phyloP scores from a whole-genome alignment of 2,888 invertebrate genomes.

The Xestia c-nigrum region DNA sequence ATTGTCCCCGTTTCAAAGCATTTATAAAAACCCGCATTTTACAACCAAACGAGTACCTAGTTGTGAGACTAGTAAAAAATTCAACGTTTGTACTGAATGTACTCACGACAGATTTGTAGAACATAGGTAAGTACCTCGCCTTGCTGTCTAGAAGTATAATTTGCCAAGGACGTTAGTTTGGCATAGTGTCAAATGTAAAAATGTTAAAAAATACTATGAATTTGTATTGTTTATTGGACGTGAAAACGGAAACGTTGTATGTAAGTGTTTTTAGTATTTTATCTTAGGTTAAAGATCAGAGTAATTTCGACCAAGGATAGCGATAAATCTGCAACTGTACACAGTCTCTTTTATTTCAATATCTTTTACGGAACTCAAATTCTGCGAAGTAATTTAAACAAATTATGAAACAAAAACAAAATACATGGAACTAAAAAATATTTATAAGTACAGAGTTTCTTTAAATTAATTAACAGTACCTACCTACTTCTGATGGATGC shows the following conservation, averaged over 20 bases:
- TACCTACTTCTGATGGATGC: background rate
- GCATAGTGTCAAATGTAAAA: conserved; percentile 80
- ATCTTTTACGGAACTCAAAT: conserved; percentile 22
- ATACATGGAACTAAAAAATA: background rate
- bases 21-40: conserved; percentile 33
- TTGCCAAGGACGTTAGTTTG: conserved; percentile 81
- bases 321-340: conserved; percentile 29
- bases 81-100: conserved; percentile 22
- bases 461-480: background rate
- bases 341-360: conserved; percentile 15
- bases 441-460: background rate
- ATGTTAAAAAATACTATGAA: conserved; percentile 68
- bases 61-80: conserved; percentile 26
- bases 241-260: conserved; percentile 50
- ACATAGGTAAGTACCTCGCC: conserved; percentile 70
- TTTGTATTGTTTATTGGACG: conserved; percentile 54
- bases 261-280: conserved; percentile 40
- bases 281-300: conserved; percentile 57
- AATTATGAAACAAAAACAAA: conserved; percentile 2
- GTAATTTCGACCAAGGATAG: conserved; percentile 36
- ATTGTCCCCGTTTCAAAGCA: conserved; percentile 16
- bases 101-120: conserved; percentile 47
- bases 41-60: conserved; percentile 17
- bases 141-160: conserved; percentile 79
- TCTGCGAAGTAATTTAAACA: background rate